These are phyloP conservation scores for Charanyca ferruginea DNA, from an alignment of 2,888 invertebrate species.

Conservation along the genomic window DNA sequence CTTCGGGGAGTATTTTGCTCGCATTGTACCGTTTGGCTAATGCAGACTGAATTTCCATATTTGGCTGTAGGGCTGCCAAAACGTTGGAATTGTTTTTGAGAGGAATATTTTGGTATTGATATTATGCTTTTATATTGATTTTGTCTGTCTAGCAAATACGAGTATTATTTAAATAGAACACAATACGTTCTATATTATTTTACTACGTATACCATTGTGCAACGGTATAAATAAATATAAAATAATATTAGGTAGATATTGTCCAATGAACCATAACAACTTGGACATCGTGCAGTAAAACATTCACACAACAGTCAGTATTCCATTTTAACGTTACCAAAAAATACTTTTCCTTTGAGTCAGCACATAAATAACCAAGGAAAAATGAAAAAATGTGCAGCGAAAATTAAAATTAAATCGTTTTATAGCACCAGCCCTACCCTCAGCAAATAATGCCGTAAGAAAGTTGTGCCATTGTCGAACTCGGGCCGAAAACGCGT, in stretches of 20 bases:
- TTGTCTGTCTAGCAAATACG: conserved; percentile 1
- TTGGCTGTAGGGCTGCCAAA: conserved; percentile 58
- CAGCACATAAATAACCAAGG: no score
- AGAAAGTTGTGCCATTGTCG: conserved; percentile 62
- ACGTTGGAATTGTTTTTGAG: conserved; percentile 26
- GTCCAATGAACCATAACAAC: no score
- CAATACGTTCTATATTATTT: background rate
- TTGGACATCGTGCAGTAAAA: no score
- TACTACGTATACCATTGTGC: background rate
- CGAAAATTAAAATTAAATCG: background rate
- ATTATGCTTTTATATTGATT: conserved; percentile 26
- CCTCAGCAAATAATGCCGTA: conserved; percentile 53
- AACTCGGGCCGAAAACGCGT: conserved; percentile 48
- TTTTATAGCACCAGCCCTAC: conserved; percentile 51
- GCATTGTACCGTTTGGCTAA: conserved; percentile 65
- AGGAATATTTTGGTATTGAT: conserved; percentile 23
- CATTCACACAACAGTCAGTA: no score
- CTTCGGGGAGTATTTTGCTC: conserved; percentile 60
- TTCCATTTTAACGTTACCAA: no score
- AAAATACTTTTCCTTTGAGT: no score
- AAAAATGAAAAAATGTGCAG: background rate
- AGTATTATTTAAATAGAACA: background rate
- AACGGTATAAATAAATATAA: no score
- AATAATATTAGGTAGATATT: no score
- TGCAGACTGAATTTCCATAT: conserved; percentile 63